Percentiles rank a stretch among this genome's conserved stretches.
These are phyloP conservation scores for Gymnobelideus leadbeateri DNA, from an alignment of 2,113 vertebrate species.

Conservation along the genomic window DNA sequence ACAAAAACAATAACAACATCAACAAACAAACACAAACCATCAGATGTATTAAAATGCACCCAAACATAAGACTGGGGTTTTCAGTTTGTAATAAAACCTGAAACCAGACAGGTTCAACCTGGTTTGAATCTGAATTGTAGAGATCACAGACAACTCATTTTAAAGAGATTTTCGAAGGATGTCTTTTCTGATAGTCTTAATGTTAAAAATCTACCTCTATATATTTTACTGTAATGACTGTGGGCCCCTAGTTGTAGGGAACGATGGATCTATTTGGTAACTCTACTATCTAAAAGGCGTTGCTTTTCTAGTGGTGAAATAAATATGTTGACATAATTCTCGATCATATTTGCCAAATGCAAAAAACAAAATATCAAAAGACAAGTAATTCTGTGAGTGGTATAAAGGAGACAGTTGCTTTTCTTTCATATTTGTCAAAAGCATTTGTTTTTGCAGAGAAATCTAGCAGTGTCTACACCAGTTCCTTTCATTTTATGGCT, in stretches of 20 bases:
- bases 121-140: slow-evolving; percentile 23
- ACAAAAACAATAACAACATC: not conserved
- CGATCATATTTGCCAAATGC: not conserved
- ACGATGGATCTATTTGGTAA: slow-evolving; percentile 13
- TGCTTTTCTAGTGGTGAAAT: slow-evolving; percentile 14
- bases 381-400: not conserved
- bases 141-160: not conserved
- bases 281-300: not conserved
- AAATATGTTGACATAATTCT: not conserved
- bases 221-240: slow-evolving; percentile 16
- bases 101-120: not conserved
- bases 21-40: not conserved
- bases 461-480: not conserved
- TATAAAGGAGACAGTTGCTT: not conserved
- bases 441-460: not conserved
- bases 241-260: not conserved
- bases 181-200: slow-evolving; percentile 20
- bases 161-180: not conserved
- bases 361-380: slow-evolving; percentile 20
- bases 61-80: not conserved
- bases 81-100: slow-evolving; percentile 12
- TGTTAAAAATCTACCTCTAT: slow-evolving; percentile 14
- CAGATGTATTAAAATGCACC: not conserved
- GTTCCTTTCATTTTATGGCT: not conserved
- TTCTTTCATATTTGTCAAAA: not conserved